A percentile compares a stretch with the other conserved stretches of the same genome.
These are phyloP conservation scores for Ruditapes philippinarum DNA, from an alignment of 1,140 invertebrate genomes.

Conservation along the genomic window DNA sequence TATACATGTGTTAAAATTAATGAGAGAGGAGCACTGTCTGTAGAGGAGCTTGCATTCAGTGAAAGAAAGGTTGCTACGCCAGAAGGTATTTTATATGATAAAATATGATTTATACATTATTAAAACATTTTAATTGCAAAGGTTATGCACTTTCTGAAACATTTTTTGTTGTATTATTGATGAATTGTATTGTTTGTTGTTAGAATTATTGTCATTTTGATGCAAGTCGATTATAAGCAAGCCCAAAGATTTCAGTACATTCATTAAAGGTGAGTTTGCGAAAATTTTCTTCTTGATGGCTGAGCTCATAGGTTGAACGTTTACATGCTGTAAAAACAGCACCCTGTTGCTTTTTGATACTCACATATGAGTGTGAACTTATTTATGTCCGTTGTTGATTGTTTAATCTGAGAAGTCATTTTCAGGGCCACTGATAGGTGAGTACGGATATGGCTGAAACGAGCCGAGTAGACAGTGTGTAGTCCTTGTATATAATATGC, in stretches of 20 bases:
- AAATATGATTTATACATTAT: too few species aligned
- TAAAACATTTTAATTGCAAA: too few species aligned
- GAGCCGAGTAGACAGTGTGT: neutral
- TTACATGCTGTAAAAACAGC: too few species aligned
- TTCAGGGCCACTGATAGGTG: conserved; percentile 4
- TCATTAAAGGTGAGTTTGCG: neutral
- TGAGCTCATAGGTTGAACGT: neutral
- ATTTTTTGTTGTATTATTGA: too few species aligned
- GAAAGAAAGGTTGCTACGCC: too few species aligned
- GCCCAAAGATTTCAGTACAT: neutral
- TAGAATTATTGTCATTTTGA: neutral
- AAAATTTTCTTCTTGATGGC: neutral
- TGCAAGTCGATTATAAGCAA: conserved; percentile 10
- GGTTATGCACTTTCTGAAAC: too few species aligned
- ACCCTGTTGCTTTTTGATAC: too few species aligned
- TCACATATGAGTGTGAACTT: neutral
- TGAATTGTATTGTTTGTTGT: neutral
- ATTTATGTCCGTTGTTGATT: neutral
- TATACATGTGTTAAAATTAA: too few species aligned
- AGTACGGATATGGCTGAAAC: neutral
- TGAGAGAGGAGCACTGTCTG: too few species aligned
- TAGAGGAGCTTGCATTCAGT: too few species aligned
- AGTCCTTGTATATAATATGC: neutral
- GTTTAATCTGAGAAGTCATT: too few species aligned
- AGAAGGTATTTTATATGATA: too few species aligned